Evolutionary conservation across 2,797 vertebrate genomes (phyloP).

Genomic region (Danionella dracula): DNA sequence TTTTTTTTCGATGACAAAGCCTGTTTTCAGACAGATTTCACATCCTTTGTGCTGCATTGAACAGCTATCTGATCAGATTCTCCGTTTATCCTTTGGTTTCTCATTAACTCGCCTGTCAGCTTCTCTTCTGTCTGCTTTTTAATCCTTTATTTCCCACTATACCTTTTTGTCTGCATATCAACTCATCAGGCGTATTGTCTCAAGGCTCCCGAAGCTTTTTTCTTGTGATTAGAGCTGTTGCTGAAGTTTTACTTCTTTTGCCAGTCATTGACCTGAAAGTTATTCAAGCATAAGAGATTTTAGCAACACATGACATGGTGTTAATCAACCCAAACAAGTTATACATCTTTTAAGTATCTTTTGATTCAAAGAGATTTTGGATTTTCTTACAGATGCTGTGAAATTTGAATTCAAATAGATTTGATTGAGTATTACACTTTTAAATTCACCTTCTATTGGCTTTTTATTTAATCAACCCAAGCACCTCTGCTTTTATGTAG

Average conservation of each 20-base stretch:
- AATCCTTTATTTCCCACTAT: slow-evolving; percentile 9
- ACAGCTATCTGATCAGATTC: slow-evolving; percentile 25
- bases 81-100: slow-evolving; percentile 26
- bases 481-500: not conserved
- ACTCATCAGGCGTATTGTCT: slow-evolving; percentile 11
- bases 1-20: slow-evolving; percentile 14
- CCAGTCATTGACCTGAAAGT: not conserved
- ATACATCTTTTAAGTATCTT: not conserved
- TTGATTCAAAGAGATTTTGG: too few relatives aligned
- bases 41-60: slow-evolving; percentile 8
- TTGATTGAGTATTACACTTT: too few relatives aligned
- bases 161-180: slow-evolving; percentile 6
- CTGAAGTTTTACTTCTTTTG: not conserved
- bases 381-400: too few relatives aligned
- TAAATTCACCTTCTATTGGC: too few relatives aligned
- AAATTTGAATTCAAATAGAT: too few relatives aligned
- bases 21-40: slow-evolving; percentile 26
- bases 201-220: not conserved
- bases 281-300: not conserved
- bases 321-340: not conserved
- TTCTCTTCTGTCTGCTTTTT: slow-evolving; percentile 9
- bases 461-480: not conserved
- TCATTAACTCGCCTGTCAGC: slow-evolving; percentile 23
- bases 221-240: not conserved
- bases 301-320: not conserved